These are phyloP conservation scores for Teleiodes luculella DNA, from an alignment of 2,888 invertebrate genomes.

Conservation along the genomic window DNA sequence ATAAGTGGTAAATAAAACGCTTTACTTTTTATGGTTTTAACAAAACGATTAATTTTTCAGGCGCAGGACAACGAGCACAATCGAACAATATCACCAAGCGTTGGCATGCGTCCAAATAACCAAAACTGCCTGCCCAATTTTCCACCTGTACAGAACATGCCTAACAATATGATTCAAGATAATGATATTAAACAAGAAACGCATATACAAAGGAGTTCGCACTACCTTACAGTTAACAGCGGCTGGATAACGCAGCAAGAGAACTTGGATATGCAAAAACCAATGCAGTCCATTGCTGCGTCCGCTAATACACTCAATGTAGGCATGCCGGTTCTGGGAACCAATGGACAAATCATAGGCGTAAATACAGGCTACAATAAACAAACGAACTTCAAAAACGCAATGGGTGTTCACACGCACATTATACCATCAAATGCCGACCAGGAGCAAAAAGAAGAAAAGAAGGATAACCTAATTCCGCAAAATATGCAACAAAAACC, in stretches of 20 bases:
- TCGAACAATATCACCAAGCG: conserved; percentile 47
- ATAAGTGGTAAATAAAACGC: no score
- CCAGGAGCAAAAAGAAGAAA: conserved; percentile 52
- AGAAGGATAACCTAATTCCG: conserved; percentile 43
- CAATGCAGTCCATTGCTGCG: conserved; percentile 32
- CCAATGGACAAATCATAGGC: conserved; percentile 80
- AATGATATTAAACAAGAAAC: conserved; percentile 56
- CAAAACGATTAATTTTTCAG: conserved; percentile 46
- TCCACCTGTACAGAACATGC: conserved; percentile 40
- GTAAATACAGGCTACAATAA: conserved; percentile 70
- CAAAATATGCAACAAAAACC: conserved; percentile 42
- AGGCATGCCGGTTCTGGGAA: conserved; percentile 71
- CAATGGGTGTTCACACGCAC: conserved; percentile 36
- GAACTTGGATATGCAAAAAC: conserved; percentile 50
- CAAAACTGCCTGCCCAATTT: conserved; percentile 43
- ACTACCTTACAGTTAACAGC: conserved; percentile 70
- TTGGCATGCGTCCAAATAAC: conserved; percentile 41
- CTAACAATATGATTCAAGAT: conserved; percentile 43
- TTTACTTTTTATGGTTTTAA: background rate
- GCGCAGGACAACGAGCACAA: conserved; percentile 51
- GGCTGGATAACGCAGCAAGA: conserved; percentile 72
- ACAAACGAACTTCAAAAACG: conserved; percentile 48
- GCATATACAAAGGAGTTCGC: conserved; percentile 61
- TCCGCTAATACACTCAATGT: conserved; percentile 44
- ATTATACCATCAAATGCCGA: conserved; percentile 31